Percentiles rank a stretch among this genome's conserved stretches.
phyloP scores from a whole-genome alignment of 2,888 invertebrate genomes.

The Epinotia bilunana region DNA sequence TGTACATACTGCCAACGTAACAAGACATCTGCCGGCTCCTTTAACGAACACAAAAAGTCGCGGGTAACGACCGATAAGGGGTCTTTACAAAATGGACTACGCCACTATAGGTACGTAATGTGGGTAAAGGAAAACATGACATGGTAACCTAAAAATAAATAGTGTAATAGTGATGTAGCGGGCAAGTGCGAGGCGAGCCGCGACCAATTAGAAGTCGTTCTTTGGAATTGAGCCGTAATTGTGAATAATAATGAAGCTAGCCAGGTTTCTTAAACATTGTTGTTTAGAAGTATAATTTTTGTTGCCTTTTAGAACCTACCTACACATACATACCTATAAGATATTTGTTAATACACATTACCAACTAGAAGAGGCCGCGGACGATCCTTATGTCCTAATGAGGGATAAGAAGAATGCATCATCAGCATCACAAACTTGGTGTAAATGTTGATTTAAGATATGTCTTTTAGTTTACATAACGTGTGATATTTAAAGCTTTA shows the following conservation, averaged over 20 bases:
- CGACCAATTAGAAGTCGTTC: conserved; percentile 30
- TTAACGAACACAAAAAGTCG: conserved; percentile 59
- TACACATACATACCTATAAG: too few relatives aligned
- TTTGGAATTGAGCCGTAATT: conserved; percentile 14
- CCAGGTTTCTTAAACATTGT: background rate
- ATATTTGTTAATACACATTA: too few relatives aligned
- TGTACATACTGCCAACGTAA: conserved; percentile 69
- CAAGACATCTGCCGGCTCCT: conserved; percentile 61
- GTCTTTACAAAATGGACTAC: conserved; percentile 67
- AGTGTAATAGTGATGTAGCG: conserved; percentile 23
- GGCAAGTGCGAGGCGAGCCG: conserved; percentile 9
- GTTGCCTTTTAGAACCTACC: background rate
- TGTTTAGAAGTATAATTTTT: background rate
- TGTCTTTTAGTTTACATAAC: too few relatives aligned
- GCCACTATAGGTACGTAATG: conserved; percentile 66
- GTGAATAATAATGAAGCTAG: conserved; percentile 17
- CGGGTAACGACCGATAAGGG: conserved; percentile 62
- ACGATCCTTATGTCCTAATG: too few relatives aligned
- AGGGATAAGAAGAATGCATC: too few relatives aligned
- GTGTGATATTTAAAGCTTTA: too few relatives aligned
- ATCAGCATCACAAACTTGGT: too few relatives aligned
- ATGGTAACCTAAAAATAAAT: conserved; percentile 46
- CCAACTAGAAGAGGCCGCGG: too few relatives aligned
- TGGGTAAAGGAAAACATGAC: conserved; percentile 59
- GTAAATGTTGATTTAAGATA: too few relatives aligned